phyloP scores from a whole-genome alignment of 2,113 vertebrate genomes.

The Panthera leo region DNA sequence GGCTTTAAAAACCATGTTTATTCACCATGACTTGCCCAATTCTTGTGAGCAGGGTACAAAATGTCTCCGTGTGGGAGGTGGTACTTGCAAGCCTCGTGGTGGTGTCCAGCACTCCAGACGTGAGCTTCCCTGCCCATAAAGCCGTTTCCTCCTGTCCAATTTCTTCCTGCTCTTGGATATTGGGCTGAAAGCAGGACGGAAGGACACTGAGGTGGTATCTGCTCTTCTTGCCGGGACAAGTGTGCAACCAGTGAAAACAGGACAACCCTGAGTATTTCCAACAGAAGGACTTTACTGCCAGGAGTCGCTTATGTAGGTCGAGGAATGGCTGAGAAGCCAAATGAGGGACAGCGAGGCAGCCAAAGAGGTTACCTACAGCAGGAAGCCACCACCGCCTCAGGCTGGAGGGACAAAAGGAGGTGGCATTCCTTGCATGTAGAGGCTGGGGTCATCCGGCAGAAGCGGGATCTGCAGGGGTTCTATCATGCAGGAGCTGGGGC shows the following conservation, averaged over 20 bases:
- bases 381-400: neutral
- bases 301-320: neutral
- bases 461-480: neutral
- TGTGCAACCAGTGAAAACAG: neutral
- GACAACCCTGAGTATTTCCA: neutral
- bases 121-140: neutral
- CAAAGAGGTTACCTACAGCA: no score
- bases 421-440: neutral
- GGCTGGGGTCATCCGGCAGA: neutral
- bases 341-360: neutral
- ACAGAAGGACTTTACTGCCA: neutral
- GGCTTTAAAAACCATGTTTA: neutral
- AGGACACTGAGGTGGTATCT: neutral
- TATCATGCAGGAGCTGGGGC: neutral
- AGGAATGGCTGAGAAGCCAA: neutral
- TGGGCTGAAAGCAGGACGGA: neutral
- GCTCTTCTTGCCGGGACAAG: neutral
- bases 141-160: neutral
- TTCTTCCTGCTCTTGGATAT: neutral
- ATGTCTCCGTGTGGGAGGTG: neutral
- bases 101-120: neutral
- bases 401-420: neutral
- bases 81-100: neutral
- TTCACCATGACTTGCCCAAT: accelerated
- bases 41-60: neutral